Base-by-base conservation (phyloP, 37 sponge, comb jelly and placozoan species). In the Mnemiopsis leidyi region DNA sequence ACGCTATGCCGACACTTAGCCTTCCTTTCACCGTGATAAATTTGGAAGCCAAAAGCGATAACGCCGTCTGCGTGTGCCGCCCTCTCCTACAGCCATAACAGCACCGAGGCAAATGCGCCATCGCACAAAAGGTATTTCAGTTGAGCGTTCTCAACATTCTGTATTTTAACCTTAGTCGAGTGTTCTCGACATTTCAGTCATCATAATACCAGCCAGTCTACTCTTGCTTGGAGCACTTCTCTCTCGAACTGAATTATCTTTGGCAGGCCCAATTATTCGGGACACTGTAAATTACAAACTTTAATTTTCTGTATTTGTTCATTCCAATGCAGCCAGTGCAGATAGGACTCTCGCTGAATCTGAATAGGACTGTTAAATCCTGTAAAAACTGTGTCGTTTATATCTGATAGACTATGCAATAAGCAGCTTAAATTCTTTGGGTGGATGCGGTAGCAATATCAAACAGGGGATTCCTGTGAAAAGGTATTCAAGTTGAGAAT, bases 101-200 rank as follows among this genome's bases (percentile, higher is more conserved):
- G 61, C 61, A 48, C 61, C 61, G 61, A 48, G 61, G 61, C 61
- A 48, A 48, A 48, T 48, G 61, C 61, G 61, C 61, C 73, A 69
- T 28, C 73, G 28, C 73, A 69, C 24, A 69, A 69, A 69, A 69
- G 73, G 73, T 69, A 69, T 28, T 25, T 69, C 29, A 69, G 73
- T 69, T 69, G 73, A 69, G 73, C 21, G 73, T 69, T 20, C 73
- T 69, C 73, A 69, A 69, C 73, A 28, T 25, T n/a, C n/a, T n/a
- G n/a, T n/a, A 21, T 1, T 69, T 25, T 69, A 69, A 28, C 28
- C 21, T 25, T 25, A 69, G 73, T 69, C 73, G 73, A 69, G 73
- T 20, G 21, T 69, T 69, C 73, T 69, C 73, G 73, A 69, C 73
- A 69, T 21, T 25, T 21, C 73, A 28, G 73, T 48, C 61, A 48